These are phyloP conservation scores for Halcyon smyrnensis DNA, from an alignment of 2,797 vertebrate genomes.

Conservation along the genomic window DNA sequence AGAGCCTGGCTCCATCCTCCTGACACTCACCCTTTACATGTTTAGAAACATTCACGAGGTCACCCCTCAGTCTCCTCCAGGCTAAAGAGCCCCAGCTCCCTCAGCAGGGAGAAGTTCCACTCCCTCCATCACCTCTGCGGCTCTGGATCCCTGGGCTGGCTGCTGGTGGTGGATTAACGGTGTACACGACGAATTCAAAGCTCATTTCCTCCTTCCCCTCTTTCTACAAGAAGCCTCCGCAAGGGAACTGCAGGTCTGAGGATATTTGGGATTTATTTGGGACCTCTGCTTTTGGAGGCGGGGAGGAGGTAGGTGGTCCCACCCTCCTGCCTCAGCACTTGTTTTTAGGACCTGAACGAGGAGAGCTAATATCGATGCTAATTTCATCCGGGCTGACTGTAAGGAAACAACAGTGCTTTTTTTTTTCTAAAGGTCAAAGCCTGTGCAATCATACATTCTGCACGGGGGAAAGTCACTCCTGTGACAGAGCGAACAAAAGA, in stretches of 20 bases:
- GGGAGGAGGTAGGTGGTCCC: not conserved
- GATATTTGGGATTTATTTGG: not conserved
- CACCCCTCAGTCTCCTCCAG: too few relatives aligned
- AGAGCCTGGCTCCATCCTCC: too few relatives aligned
- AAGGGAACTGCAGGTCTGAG: not conserved
- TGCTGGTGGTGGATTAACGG: not conserved
- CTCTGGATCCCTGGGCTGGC: not conserved
- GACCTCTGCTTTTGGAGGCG: accelerated
- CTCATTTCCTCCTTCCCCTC: not conserved
- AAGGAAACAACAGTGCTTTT: not conserved
- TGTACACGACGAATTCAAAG: accelerated
- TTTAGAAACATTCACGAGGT: too few relatives aligned
- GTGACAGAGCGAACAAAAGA: slow-evolving; percentile 45
- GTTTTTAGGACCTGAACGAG: not conserved
- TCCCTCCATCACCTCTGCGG: too few relatives aligned
- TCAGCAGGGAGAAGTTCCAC: too few relatives aligned
- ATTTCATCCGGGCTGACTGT: not conserved
- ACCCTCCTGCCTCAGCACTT: not conserved
- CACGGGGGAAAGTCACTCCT: slow-evolving; percentile 51
- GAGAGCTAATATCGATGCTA: not conserved
- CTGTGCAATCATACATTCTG: slow-evolving; percentile 52
- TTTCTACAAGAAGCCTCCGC: not conserved
- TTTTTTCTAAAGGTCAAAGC: slow-evolving; percentile 67
- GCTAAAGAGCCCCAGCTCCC: too few relatives aligned
- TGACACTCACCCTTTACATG: too few relatives aligned